Percentiles rank a stretch among this genome's conserved stretches.
Conservation (phyloP, 2,113 vertebrate species). For the Gymnobelideus leadbeateri region DNA sequence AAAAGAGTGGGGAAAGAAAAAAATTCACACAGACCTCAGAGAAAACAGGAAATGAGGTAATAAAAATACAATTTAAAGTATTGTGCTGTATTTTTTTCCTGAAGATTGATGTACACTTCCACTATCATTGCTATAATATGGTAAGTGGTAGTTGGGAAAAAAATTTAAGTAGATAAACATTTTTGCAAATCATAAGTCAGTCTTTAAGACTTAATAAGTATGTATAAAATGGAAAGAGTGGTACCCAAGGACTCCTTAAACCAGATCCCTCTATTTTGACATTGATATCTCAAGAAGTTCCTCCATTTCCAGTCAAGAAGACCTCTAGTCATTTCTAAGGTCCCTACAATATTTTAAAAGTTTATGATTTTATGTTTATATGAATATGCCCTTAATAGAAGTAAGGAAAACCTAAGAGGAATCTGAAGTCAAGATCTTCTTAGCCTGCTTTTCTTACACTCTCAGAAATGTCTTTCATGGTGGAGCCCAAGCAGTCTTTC, state of each 20-base stretch:
- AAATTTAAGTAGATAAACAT: not conserved
- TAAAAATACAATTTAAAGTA: not conserved
- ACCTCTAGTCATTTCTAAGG: constrained; percentile 32
- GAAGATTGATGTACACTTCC: not conserved
- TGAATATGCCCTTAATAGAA: constrained; percentile 22
- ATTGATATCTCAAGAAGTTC: constrained; percentile 24
- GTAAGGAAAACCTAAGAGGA: constrained; percentile 32
- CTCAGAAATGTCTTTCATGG: constrained; percentile 50
- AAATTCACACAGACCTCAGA: not conserved
- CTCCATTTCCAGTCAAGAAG: constrained; percentile 13
- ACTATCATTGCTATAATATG: not conserved
- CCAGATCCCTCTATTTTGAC: constrained; percentile 20
- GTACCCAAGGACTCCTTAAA: not conserved
- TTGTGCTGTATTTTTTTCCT: not conserved
- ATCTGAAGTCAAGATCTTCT: not conserved
- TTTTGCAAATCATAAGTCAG: not conserved
- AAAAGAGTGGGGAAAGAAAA: not conserved
- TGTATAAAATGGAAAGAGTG: not conserved
- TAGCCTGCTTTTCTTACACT: not conserved
- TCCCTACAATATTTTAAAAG: not conserved
- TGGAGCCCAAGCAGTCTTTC: constrained; percentile 43
- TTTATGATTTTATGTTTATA: constrained; percentile 31
- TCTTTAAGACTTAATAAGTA: not conserved
- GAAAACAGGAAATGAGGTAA: not conserved
- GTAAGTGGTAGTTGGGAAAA: not conserved